Evolutionary conservation across 2,113 vertebrate genomes (phyloP).

Genomic region (Balaeniceps rex): DNA sequence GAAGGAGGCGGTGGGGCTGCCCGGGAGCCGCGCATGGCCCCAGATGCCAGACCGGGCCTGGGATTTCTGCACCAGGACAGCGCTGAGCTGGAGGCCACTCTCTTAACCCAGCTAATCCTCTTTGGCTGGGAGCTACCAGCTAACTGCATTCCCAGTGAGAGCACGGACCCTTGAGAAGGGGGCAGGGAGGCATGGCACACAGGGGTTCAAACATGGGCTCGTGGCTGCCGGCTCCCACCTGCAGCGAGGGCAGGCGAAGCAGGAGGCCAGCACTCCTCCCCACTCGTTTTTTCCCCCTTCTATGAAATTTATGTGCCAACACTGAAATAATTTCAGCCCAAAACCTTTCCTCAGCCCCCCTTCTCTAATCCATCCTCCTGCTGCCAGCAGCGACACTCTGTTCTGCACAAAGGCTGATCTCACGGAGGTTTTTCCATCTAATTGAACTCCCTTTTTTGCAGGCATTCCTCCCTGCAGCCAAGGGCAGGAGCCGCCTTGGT

Average conservation of each 20-base stretch:
- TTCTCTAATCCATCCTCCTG: neutral
- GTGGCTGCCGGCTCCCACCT: neutral
- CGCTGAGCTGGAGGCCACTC: neutral
- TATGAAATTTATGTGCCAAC: neutral
- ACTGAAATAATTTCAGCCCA: neutral
- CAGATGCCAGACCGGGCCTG: neutral
- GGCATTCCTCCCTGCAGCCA: neutral
- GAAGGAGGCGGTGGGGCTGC: neutral
- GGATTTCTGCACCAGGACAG: neutral
- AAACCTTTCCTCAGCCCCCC: neutral
- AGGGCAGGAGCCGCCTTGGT: neutral
- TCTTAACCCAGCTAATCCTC: slow-evolving; percentile 35
- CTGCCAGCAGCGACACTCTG: neutral
- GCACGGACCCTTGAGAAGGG: neutral
- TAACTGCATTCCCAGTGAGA: neutral
- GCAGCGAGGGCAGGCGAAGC: neutral
- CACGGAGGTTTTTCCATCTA: neutral
- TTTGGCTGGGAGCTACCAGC: neutral
- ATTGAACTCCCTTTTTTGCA: neutral
- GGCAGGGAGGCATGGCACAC: neutral
- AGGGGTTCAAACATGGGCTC: fast-evolving
- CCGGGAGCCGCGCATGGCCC: fast-evolving
- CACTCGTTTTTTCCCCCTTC: neutral
- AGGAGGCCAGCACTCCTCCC: neutral
- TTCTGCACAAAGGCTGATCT: neutral